Percentiles rank a stretch among this genome's conserved stretches.
These are phyloP conservation scores for Lagorchestes hirsutus DNA, from an alignment of 2,797 vertebrate species.

Conservation along the genomic window DNA sequence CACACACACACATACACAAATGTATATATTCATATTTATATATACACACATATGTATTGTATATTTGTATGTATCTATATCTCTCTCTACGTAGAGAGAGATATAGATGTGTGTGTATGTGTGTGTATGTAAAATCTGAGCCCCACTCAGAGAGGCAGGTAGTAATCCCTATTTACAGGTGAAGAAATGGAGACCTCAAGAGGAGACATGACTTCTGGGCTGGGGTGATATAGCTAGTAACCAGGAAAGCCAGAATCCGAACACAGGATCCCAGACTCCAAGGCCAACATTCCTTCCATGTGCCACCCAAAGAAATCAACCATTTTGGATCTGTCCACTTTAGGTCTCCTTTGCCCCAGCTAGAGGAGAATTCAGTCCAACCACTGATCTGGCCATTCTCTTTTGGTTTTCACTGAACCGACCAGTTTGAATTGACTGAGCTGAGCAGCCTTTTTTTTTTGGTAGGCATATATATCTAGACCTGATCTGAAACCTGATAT, in stretches of 20 bases:
- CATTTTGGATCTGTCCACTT: background rate
- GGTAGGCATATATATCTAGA: background rate
- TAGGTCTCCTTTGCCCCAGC: background rate
- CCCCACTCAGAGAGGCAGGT: background rate
- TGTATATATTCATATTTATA: too few relatives aligned
- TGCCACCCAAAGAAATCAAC: background rate
- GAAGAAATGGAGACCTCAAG: background rate
- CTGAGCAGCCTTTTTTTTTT: background rate
- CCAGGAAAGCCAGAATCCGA: background rate
- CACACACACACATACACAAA: fast-evolving
- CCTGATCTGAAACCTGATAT: background rate
- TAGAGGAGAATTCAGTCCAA: background rate
- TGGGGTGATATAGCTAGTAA: background rate
- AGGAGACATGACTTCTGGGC: background rate
- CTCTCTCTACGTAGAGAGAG: too few relatives aligned
- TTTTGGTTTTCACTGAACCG: background rate
- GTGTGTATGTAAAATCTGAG: background rate
- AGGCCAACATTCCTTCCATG: background rate
- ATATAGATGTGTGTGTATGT: too few relatives aligned
- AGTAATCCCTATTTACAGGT: background rate
- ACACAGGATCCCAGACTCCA: background rate
- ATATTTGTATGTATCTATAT: background rate
- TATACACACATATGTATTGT: background rate
- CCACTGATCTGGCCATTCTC: background rate
- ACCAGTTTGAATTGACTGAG: background rate